These are phyloP conservation scores for Lepidothrix coronata DNA, from an alignment of 2,113 vertebrate genomes.

Conservation along the genomic window DNA sequence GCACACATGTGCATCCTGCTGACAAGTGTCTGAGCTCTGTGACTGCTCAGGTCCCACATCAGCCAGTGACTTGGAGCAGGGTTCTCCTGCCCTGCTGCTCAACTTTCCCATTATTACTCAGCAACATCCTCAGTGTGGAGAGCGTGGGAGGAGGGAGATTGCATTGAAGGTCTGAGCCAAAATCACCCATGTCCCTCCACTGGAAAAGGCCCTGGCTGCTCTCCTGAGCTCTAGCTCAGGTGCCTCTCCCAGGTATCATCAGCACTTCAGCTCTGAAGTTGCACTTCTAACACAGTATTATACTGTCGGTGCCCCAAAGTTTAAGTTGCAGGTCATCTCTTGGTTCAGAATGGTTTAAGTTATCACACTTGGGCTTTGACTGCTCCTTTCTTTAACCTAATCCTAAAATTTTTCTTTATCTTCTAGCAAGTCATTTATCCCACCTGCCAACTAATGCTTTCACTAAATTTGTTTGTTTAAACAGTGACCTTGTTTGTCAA, in stretches of 20 bases:
- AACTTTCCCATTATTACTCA: background rate
- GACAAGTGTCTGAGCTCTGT: background rate
- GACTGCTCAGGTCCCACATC: fast-evolving
- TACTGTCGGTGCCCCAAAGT: background rate
- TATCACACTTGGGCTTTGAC: background rate
- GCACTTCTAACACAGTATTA: background rate
- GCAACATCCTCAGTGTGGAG: background rate
- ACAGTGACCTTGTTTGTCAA: background rate
- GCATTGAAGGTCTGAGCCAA: background rate
- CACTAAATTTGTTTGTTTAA: background rate
- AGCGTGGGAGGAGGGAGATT: background rate
- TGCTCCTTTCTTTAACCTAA: background rate
- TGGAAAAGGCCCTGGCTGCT: background rate
- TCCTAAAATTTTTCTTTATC: background rate
- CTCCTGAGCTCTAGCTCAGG: background rate
- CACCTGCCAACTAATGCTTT: background rate
- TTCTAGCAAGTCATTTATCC: background rate
- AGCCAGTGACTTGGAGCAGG: fast-evolving
- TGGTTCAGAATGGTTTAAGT: background rate
- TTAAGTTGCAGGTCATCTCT: background rate
- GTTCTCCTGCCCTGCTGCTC: background rate
- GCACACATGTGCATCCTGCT: background rate
- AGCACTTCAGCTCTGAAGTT: background rate
- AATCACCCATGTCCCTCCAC: background rate
- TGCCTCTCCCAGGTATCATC: background rate